Conservation (phyloP, 2,113 vertebrate genomes). For the Garra rufa region DNA sequence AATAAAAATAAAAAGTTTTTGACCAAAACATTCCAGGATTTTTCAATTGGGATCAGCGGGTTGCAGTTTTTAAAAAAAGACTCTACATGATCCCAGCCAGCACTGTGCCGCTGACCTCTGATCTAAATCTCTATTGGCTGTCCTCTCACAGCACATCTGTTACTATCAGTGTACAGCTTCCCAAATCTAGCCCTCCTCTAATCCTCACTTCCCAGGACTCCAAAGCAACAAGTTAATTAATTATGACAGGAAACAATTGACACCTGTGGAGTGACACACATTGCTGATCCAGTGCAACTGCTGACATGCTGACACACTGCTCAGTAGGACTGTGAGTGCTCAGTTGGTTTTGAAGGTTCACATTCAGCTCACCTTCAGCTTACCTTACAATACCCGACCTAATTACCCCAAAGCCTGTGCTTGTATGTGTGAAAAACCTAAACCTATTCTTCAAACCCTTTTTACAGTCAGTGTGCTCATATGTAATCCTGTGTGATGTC, state of each 20-base stretch:
- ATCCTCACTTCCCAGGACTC: constrained; percentile 39
- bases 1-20: too few relatives aligned
- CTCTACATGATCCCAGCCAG: too few relatives aligned
- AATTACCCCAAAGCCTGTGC: constrained; percentile 51
- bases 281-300: constrained; percentile 33
- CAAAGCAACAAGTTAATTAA: constrained; percentile 4
- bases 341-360: constrained; percentile 65
- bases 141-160: not conserved
- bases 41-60: too few relatives aligned
- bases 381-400: constrained; percentile 51
- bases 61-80: too few relatives aligned
- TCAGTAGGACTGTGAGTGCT: constrained; percentile 55
- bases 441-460: not conserved
- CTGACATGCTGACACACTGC: constrained; percentile 54
- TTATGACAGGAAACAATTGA: constrained; percentile 30
- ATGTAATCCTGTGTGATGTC: constrained; percentile 14
- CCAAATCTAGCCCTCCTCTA: not conserved
- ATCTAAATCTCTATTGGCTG: constrained; percentile 3
- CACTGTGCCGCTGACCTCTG: not conserved
- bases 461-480: not conserved
- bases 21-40: too few relatives aligned
- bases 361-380: constrained; percentile 58
- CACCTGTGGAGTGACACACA: constrained; percentile 26
- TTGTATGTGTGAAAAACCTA: constrained; percentile 39
- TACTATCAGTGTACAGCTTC: not conserved